These are phyloP conservation scores for Trichomalopsis sarcophagae DNA, from an alignment of 1,140 invertebrate species.

Conservation along the genomic window DNA sequence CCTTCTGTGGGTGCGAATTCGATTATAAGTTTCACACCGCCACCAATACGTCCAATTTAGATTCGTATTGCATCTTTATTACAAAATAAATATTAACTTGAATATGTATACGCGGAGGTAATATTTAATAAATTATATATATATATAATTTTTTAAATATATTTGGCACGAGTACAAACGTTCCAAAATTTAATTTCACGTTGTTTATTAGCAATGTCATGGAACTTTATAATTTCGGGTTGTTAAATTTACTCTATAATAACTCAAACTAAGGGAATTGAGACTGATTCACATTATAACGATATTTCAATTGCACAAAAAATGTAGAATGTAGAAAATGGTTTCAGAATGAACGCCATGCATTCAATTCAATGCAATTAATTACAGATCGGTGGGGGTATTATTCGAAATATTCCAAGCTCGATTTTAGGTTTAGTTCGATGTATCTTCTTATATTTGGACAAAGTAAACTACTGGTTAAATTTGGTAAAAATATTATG, in stretches of 20 bases:
- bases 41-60: conserved; percentile 37
- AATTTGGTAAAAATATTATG: not conserved
- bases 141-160: not conserved
- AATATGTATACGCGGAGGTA: not conserved
- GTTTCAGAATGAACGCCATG: not conserved
- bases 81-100: not conserved
- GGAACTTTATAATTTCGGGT: not conserved
- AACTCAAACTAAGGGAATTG: conserved; percentile 37
- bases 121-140: conserved; percentile 7
- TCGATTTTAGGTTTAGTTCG: not conserved
- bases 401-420: conserved; percentile 3
- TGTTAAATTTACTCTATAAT: not conserved
- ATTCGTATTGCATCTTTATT: not conserved
- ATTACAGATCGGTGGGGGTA: conserved; percentile 32
- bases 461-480: not conserved
- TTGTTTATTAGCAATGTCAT: not conserved
- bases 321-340: not conserved
- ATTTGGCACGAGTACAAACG: not conserved
- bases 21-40: not conserved
- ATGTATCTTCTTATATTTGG: not conserved
- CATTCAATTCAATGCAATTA: conserved; percentile 5
- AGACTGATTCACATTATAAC: conserved; percentile 38
- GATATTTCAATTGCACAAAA: conserved; percentile 4
- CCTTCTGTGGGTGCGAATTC: conserved; percentile 22
- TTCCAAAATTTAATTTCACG: not conserved